Evolutionary conservation across 2,888 invertebrate species (phyloP), one percentile per base, ranked within the genome.

Genomic region (Geophilus truncorum): DNA sequence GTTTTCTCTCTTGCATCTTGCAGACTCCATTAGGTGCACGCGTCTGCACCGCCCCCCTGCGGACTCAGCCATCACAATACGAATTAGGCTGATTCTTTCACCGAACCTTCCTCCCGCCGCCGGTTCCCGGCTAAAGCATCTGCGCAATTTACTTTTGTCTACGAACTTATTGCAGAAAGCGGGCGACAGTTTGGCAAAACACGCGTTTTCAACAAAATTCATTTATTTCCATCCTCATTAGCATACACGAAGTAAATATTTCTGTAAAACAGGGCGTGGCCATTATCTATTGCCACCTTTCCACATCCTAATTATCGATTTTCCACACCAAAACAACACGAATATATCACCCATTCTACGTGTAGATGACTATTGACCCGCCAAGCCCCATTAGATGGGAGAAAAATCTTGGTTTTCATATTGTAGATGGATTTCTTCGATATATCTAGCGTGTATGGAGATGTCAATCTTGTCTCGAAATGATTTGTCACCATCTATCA

Each of bases 1-100:
- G 70, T 70, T 70, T 70, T 70, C 70, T 70, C 70, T 70, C 70
- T 70, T 70, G 70, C 70, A 70, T 70, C 70, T 70, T 70, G 70
- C 70, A 25, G 70, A 70, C 70, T 70, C 70, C 70, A 70, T 70
- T 70, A 70, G 70, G 70, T 28, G 70, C 70, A 70, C 70, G 70
- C 70, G 70, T 28, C 70, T 70, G 70, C 28, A 70, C 28, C 70
- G 70, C 70, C 70, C 70, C 70, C 70, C 70, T 70, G 70, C 70
- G 70, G 70, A 70, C 70, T 70, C 70, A 70, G 70, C 70, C 70
- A 70, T 70, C 70, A 70, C 70, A 70, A 70, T 70, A 70, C 70
- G 70, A 70, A 70, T 70, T 70, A 70, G 70, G 70, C 70, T 70
- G 70, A 70, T 70, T 70, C 70, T 28, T 28, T 28, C 57, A 4